Evolutionary conservation across 92 coral and sea anemone species (phyloP), one percentile per base, ranked within the genome.

Genomic region (Phenganax subtilis): DNA sequence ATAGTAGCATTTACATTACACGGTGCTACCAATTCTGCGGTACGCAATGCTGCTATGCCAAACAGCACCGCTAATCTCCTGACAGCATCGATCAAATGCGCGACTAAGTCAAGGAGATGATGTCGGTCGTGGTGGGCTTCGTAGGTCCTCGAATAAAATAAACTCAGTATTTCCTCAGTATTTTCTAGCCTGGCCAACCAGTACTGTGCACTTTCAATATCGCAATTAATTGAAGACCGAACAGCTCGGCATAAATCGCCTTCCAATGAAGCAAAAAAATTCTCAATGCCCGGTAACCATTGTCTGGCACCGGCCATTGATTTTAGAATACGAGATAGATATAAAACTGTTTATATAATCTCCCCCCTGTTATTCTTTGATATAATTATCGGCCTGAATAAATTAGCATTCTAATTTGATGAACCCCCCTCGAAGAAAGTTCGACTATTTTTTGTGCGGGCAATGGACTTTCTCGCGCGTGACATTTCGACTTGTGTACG

Each of bases 151-250:
- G 77, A 58, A 9, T 72, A 54, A 37, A 72, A 72, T 72, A 72
- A 72, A 53, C 8, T 72, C 56, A 72, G 17, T 6, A 47, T 17
- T 51, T 72, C 57, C 28, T 37, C 9, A 11, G 27, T 72, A 37
- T 47, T 72, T 72, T 61, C 67, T 4, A 61, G 67, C 67, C 15
- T 61, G 15, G 67, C 67, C 77, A 72, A 37, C 77, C 77, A 72
- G 77, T 72, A 47, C 57, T 72, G 77, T 3, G 67, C 67, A 28
- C 67, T 61, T 61, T 61, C 67, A 17, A 61, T 28, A 27, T 61
- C 67, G 67, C 67, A 4, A 61, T 61, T 61, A 37, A 1, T 37
- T 37, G 47, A 2, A 2, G 5, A 5, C 3, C 47, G 5, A 37
- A 37, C 47, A 5, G 47, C 47, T 37, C 47, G 2, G 5, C 2